Evolutionary conservation across 1,140 invertebrate genomes (phyloP).

Genomic region (Lordiphosa clarofinis): DNA sequence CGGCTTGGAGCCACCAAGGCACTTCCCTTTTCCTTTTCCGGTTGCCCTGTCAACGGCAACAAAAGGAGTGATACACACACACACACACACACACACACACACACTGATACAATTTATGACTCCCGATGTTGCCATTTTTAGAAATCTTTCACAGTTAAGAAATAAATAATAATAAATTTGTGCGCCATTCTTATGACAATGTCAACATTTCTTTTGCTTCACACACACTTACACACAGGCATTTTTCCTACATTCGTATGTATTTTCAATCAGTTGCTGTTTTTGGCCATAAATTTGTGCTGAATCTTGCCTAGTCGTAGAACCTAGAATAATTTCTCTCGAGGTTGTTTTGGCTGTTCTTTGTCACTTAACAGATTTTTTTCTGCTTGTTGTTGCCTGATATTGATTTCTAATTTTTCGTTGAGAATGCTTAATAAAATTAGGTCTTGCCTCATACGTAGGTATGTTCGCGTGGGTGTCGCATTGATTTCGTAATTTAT

Average conservation of each 20-base stretch:
- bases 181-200: constrained; percentile 50
- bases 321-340: constrained; percentile 23
- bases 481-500: constrained; percentile 65
- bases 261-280: constrained; percentile 63
- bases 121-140: constrained; percentile 40
- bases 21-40: constrained; percentile 45
- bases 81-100: constrained; percentile 19
- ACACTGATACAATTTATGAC: constrained; percentile 52
- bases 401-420: constrained; percentile 70
- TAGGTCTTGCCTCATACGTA: constrained; percentile 14
- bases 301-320: too few species aligned
- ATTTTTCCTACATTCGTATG: constrained; percentile 18
- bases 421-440: constrained; percentile 36
- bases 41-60: constrained; percentile 56
- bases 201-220: constrained; percentile 57
- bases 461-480: constrained; percentile 22
- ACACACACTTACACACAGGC: too few species aligned
- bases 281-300: constrained; percentile 46
- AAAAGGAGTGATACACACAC: constrained; percentile 50
- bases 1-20: constrained; percentile 41
- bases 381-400: too few species aligned
- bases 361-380: constrained; percentile 63
- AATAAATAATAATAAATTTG: constrained; percentile 68
- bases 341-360: constrained; percentile 23
- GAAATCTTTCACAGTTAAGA: constrained; percentile 50